A percentile compares a stretch with the other conserved stretches of the same genome.
Evolutionary conservation across 2,113 vertebrate species (phyloP).

Genomic region (Columba livia): DNA sequence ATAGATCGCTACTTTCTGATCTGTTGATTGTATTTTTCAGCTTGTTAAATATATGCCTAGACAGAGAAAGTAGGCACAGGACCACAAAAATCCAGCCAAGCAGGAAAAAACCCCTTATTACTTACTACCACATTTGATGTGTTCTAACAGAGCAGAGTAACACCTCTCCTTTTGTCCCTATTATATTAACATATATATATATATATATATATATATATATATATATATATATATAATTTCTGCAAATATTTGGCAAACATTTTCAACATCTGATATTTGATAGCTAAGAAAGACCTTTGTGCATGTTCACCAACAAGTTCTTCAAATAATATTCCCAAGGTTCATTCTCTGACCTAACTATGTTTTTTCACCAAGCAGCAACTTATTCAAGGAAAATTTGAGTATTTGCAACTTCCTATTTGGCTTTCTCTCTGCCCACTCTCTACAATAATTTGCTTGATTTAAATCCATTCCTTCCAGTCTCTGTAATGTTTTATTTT

Average conservation of each 20-base stretch:
- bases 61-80: not conserved
- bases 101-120: not conserved
- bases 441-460: not conserved
- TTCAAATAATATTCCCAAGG: not conserved
- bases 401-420: not conserved
- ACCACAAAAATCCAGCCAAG: not conserved
- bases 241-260: not conserved
- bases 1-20: not conserved
- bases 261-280: not conserved
- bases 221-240: not conserved
- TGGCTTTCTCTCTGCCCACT: not conserved
- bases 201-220: not conserved
- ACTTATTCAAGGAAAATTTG: not conserved
- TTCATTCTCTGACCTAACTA: not conserved
- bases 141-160: not conserved
- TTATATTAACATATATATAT: not conserved
- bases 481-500: not conserved
- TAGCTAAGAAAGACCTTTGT: not conserved
- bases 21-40: not conserved
- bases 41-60: not conserved
- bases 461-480: not conserved
- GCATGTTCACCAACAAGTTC: not conserved
- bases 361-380: not conserved
- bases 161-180: not conserved
- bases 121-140: not conserved